Percentiles rank a stretch among this genome's conserved stretches.
Conservation (phyloP, 1,140 invertebrate genomes). For the Drosophila triauraria region DNA sequence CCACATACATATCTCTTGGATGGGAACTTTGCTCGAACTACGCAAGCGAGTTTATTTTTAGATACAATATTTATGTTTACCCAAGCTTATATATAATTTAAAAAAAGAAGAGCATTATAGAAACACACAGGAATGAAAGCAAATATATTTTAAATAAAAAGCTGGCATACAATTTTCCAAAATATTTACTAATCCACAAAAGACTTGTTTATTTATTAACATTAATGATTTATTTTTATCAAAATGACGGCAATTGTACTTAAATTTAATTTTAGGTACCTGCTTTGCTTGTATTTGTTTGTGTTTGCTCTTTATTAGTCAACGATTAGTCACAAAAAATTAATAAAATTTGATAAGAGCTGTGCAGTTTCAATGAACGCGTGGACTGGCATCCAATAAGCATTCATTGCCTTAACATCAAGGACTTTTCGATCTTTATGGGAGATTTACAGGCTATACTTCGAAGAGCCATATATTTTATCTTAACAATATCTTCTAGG, state of each 20-base stretch:
- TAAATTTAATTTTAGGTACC: slow-evolving; percentile 3
- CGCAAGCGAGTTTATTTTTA: slow-evolving; percentile 65
- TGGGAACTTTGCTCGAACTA: slow-evolving; percentile 59
- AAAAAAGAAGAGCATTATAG: slow-evolving; percentile 3
- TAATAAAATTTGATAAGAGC: slow-evolving; percentile 19
- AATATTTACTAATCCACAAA: not conserved
- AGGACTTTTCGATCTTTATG: not conserved
- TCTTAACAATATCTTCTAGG: not conserved
- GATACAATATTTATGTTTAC: slow-evolving; percentile 43
- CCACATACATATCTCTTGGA: not conserved
- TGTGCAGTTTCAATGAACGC: slow-evolving; percentile 7
- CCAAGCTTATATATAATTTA: slow-evolving; percentile 5
- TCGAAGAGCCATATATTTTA: not conserved
- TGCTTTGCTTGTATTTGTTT: not conserved
- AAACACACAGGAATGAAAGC: not conserved
- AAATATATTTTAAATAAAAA: not conserved
- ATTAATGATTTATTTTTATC: not conserved
- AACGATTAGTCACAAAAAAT: slow-evolving; percentile 35
- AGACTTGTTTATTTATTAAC: not conserved
- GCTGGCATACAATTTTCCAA: not conserved
- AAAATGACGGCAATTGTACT: not conserved
- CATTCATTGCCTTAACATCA: not conserved
- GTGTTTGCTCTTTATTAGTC: slow-evolving; percentile 17
- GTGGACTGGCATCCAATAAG: not conserved
- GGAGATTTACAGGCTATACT: not conserved